Evolutionary conservation across 1,140 invertebrate species (phyloP).

Genomic region (Mylabris phalerata): DNA sequence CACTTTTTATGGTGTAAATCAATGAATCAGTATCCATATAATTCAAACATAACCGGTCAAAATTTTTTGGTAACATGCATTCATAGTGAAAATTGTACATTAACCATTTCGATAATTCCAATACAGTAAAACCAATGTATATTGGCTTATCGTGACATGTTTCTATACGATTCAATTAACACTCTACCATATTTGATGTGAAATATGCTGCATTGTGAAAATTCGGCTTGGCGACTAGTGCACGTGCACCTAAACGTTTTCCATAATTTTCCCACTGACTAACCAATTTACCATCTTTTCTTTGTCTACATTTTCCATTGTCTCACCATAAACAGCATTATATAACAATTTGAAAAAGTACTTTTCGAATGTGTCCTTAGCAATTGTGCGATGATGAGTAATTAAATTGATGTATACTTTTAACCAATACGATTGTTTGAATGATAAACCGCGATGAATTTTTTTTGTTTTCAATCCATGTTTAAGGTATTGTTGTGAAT

Average conservation of each 20-base stretch:
- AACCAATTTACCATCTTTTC: slow-evolving; percentile 29
- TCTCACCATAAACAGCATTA: neutral
- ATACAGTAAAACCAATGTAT: too few relatives aligned
- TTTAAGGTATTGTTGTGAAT: slow-evolving; percentile 19
- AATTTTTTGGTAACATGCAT: slow-evolving; percentile 24
- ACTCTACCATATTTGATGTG: slow-evolving; percentile 34
- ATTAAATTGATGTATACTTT: too few relatives aligned
- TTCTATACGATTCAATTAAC: slow-evolving; percentile 33
- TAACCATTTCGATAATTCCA: too few relatives aligned
- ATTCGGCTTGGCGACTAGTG: slow-evolving; percentile 24
- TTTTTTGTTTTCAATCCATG: slow-evolving; percentile 20
- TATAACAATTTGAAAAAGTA: neutral
- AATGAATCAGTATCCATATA: slow-evolving; percentile 3
- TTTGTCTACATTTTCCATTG: slow-evolving; percentile 17
- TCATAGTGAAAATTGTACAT: slow-evolving; percentile 37
- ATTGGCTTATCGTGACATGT: slow-evolving; percentile 38
- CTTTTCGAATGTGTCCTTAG: slow-evolving; percentile 5
- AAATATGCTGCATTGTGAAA: slow-evolving; percentile 37
- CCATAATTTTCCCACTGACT: slow-evolving; percentile 16
- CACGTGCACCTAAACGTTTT: too few relatives aligned
- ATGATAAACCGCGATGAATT: slow-evolving; percentile 21
- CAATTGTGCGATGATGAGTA: too few relatives aligned
- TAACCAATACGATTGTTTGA: neutral
- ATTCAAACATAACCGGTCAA: slow-evolving; percentile 26
- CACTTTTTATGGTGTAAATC: too few relatives aligned